Conservation (phyloP, 2,113 vertebrate genomes). For the Zapornia atra region DNA sequence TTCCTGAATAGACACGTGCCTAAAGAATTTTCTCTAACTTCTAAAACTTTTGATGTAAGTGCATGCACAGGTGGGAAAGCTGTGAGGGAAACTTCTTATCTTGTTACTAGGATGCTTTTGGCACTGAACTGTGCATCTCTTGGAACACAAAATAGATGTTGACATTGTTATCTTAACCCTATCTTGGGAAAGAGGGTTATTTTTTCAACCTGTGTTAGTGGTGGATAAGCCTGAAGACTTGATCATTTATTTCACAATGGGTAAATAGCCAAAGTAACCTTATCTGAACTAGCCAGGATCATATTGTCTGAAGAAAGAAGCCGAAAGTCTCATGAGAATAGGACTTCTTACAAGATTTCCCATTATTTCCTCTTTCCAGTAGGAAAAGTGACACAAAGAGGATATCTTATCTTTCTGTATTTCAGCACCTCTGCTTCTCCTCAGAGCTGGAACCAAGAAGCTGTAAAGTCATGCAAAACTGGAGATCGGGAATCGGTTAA, state of each 20-base stretch:
- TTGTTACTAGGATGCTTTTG: neutral
- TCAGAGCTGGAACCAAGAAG: neutral
- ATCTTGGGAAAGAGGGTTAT: neutral
- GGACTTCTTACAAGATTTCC: conserved; percentile 45
- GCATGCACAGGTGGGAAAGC: neutral
- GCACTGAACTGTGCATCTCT: neutral
- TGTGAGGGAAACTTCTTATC: neutral
- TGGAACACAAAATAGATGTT: neutral
- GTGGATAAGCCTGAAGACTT: conserved; percentile 44
- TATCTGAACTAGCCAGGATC: conserved; percentile 62
- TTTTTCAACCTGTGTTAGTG: conserved; percentile 39
- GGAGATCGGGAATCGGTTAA: neutral
- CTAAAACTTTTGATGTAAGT: neutral
- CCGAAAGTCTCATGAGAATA: conserved; percentile 35
- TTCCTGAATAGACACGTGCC: neutral
- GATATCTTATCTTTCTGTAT: conserved; percentile 51
- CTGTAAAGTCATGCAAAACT: neutral
- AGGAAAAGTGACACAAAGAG: conserved; percentile 48
- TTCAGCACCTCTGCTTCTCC: conserved; percentile 37
- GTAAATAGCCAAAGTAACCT: conserved; percentile 38
- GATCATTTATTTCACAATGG: conserved; percentile 58
- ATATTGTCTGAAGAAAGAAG: conserved; percentile 36
- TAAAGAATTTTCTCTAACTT: neutral
- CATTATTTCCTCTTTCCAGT: conserved; percentile 47
- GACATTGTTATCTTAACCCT: conserved; percentile 36